A percentile compares a stretch with the other conserved stretches of the same genome.
phyloP scores from a whole-genome alignment of 35 echinoderm and acorn worm species.

The Diadema setosum region DNA sequence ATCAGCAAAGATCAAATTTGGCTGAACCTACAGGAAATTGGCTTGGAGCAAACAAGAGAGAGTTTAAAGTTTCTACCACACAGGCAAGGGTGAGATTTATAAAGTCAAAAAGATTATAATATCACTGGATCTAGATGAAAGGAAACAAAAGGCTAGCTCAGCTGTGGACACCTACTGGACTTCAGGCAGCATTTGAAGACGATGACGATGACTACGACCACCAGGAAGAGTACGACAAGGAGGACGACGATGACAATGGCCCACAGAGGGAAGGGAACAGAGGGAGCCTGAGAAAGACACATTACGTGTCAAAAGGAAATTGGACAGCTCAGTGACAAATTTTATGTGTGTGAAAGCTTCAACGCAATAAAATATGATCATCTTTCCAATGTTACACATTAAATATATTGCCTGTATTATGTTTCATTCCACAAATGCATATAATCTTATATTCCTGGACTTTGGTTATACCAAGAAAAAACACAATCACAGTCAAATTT shows the following conservation, averaged over 20 bases:
- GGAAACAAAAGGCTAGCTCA: too few relatives aligned
- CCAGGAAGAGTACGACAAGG: not conserved
- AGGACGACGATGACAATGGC: slow-evolving; percentile 62
- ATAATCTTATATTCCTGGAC: not conserved
- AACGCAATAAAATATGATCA: not conserved
- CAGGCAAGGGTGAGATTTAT: too few relatives aligned
- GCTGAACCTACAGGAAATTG: too few relatives aligned
- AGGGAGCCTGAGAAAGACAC: slow-evolving; percentile 24
- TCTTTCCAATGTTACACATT: not conserved
- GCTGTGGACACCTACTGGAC: too few relatives aligned
- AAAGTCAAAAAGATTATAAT: too few relatives aligned
- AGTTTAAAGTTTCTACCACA: too few relatives aligned
- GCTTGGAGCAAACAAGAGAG: too few relatives aligned
- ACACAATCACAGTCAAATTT: too few relatives aligned
- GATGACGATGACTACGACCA: not conserved
- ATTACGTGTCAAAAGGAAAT: too few relatives aligned
- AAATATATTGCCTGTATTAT: not conserved
- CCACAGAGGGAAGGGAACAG: slow-evolving; percentile 43
- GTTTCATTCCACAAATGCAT: not conserved
- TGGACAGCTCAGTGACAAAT: not conserved
- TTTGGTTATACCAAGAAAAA: not conserved
- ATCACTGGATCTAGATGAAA: too few relatives aligned
- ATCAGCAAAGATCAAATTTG: too few relatives aligned
- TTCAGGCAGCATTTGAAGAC: slow-evolving; percentile 29
- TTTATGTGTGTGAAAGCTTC: not conserved